Conservation (phyloP, 1,140 invertebrate species). For the Pararge aegeria region DNA sequence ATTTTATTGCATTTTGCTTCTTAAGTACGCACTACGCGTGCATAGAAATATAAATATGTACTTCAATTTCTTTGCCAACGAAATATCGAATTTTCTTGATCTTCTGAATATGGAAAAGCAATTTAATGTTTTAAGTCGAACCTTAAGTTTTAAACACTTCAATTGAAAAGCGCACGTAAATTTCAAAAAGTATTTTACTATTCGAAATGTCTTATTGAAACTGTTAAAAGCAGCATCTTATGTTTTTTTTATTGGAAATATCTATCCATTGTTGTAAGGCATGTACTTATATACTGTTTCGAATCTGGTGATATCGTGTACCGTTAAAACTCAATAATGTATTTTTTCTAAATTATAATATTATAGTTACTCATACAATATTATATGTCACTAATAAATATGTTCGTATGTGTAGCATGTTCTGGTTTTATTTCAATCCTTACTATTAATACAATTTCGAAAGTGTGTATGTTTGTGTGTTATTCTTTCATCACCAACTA, state of each 20-base stretch:
- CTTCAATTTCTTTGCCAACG: too few relatives aligned
- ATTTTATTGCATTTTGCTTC: background rate
- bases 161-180: background rate
- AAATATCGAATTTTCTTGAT: too few relatives aligned
- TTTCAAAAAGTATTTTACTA: background rate
- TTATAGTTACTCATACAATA: constrained; percentile 32
- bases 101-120: too few relatives aligned
- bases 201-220: background rate
- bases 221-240: constrained; percentile 29
- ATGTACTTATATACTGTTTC: constrained; percentile 18
- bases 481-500: too few relatives aligned
- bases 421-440: constrained; percentile 48
- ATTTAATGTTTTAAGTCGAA: too few relatives aligned
- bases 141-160: too few relatives aligned
- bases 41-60: too few relatives aligned
- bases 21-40: background rate
- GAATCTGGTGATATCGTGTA: constrained; percentile 15
- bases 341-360: constrained; percentile 43
- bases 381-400: constrained; percentile 61
- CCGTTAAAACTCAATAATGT: constrained; percentile 33
- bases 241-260: background rate
- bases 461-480: too few relatives aligned
- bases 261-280: constrained; percentile 10
- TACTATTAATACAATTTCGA: too few relatives aligned
- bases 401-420: constrained; percentile 57